Evolutionary conservation across 1,140 invertebrate genomes (phyloP), one percentile per base, ranked within the genome.

Genomic region (Drosophila pseudoananassae): DNA sequence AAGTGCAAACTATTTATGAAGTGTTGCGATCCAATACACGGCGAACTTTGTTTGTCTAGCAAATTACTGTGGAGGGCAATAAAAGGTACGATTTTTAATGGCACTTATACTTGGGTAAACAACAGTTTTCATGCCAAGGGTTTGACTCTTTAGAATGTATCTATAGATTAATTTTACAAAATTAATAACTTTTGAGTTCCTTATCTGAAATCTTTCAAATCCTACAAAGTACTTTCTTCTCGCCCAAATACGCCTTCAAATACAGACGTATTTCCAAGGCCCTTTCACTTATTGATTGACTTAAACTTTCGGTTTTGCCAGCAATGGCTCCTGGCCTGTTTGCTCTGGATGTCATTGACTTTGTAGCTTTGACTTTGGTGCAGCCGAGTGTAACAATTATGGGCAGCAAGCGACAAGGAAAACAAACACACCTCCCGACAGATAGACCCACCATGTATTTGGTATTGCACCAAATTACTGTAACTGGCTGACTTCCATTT

Each of bases 1-100:
- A 64, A 60, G 78, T 81, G 82, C 82, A 81, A 87, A 82, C 78
- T 82, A 78, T 87, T 88, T 88, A 82, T 76, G 78, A 78, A 71
- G 71, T 80, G 61, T 49, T 53, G 66, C 50, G 20, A 40, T 45
- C 49, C 40, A 43, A 23, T 27, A 57, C 36, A 43, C 59, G 64
- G 43, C 58, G 51, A 51, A 54, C 47, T 12, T 53, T 87, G 76
- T 87, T 88, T 87, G 76, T 71, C 60, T 55, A 82, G 78, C 69
- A 74, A 90, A 90, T 82, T 85, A 74, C 69, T 90, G 65, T 57
- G 68, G 65, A 61, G 49, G 46, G 55, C 73, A 76, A 59, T 79
- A 68, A 68, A 76, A 65, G 57, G 49, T 54, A 43, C 33, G 36
- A 50, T 49, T 57, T 46, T 57, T 33, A 56, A 38, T 60, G 56